phyloP scores from a whole-genome alignment of 2,797 vertebrate species.

The Channallabes apus region DNA sequence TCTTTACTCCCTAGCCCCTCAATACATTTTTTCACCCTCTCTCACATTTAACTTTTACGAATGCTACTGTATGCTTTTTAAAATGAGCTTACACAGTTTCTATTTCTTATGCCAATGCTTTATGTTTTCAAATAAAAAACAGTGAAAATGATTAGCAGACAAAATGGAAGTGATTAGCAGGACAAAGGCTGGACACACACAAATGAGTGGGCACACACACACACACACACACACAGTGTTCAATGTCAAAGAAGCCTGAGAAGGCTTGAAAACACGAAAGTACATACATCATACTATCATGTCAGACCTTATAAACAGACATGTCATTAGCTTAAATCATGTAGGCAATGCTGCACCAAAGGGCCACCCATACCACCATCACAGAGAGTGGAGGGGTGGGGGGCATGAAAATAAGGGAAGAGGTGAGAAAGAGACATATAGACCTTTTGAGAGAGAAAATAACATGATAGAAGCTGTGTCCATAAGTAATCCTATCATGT shows the following conservation, averaged over 20 bases:
- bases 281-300: slow-evolving; percentile 14
- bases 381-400: slow-evolving; percentile 10
- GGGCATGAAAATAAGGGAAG: neutral
- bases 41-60: neutral
- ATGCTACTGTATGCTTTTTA: neutral
- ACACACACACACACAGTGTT: neutral
- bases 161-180: slow-evolving; percentile 13
- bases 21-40: neutral
- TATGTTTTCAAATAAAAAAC: neutral
- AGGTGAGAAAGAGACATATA: neutral
- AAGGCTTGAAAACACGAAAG: neutral
- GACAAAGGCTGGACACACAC: neutral
- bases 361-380: slow-evolving; percentile 24
- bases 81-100: neutral
- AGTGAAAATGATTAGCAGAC: neutral
- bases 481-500: slow-evolving; percentile 13
- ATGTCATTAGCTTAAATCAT: slow-evolving; percentile 37
- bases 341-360: slow-evolving; percentile 36
- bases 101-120: neutral
- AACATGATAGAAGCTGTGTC: neutral
- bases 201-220: neutral
- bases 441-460: neutral
- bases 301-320: slow-evolving; percentile 19
- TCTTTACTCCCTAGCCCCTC: neutral
- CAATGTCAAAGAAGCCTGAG: slow-evolving; percentile 17